These are phyloP conservation scores for Umimayanthus chanpuru DNA, from an alignment of 92 coral and sea anemone species.

Conservation along the genomic window DNA sequence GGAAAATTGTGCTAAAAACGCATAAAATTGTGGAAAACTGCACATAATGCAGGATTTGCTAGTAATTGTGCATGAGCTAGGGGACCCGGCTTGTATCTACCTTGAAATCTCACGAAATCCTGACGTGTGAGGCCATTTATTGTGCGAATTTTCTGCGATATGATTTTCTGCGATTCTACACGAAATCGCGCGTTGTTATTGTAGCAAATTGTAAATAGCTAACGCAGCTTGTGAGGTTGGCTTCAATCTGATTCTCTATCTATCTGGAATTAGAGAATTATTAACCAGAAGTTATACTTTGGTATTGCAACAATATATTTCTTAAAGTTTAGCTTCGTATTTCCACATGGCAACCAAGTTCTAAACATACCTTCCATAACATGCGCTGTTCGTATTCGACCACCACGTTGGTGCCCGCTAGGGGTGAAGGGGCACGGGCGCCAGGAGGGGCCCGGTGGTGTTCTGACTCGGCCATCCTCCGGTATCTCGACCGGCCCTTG, in stretches of 20 bases:
- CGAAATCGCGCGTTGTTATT: not conserved
- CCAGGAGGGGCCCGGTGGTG: conserved; percentile 26
- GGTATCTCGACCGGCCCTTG: conserved; percentile 34
- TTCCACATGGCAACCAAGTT: no score
- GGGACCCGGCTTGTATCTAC: not conserved
- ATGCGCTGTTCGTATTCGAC: conserved; percentile 26
- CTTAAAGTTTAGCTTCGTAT: no score
- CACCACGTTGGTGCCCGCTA: conserved; percentile 47
- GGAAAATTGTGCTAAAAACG: no score
- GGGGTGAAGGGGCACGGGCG: conserved; percentile 53
- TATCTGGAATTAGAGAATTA: no score
- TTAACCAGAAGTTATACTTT: no score
- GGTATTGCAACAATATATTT: no score
- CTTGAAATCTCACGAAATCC: not conserved
- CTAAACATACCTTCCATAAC: conserved; percentile 58
- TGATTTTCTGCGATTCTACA: not conserved
- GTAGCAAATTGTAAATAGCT: not conserved
- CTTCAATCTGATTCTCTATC: no score
- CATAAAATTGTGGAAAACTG: not conserved
- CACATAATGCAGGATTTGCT: not conserved
- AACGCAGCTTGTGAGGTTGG: not conserved
- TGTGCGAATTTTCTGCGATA: not conserved
- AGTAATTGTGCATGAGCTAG: not conserved
- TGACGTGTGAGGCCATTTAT: not conserved
- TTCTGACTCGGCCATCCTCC: conserved; percentile 16